Conservation (phyloP, 2,797 vertebrate genomes). For the Dryobates pubescens region DNA sequence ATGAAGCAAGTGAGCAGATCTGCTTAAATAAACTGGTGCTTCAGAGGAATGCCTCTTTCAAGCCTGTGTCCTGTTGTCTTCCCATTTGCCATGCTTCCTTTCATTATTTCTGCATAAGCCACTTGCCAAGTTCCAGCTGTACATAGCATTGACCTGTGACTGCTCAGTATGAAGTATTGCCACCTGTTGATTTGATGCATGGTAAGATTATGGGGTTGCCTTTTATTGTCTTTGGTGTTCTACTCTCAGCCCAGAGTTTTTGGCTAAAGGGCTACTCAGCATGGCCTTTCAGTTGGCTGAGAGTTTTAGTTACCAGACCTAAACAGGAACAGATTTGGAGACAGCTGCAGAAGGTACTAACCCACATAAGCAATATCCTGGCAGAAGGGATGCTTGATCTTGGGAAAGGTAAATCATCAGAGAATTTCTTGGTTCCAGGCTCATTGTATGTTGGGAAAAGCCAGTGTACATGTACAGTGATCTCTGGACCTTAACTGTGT, state of each 20-base stretch:
- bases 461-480: neutral
- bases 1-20: neutral
- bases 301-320: neutral
- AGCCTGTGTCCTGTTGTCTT: neutral
- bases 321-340: neutral
- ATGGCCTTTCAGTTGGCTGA: neutral
- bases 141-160: neutral
- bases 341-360: neutral
- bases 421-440: neutral
- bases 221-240: neutral
- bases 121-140: neutral
- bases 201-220: neutral
- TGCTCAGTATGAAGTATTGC: neutral
- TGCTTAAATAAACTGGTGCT: neutral
- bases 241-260: neutral
- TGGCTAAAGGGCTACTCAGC: neutral
- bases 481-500: neutral
- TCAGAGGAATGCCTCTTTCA: neutral
- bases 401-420: neutral
- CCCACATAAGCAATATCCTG: neutral
- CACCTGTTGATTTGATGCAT: neutral
- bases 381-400: neutral
- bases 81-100: neutral
- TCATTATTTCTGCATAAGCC: neutral
- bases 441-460: neutral